Percentiles rank a stretch among this genome's conserved stretches.
Evolutionary conservation across 2,113 vertebrate species (phyloP).

Genomic region (Spilogale gracilis): DNA sequence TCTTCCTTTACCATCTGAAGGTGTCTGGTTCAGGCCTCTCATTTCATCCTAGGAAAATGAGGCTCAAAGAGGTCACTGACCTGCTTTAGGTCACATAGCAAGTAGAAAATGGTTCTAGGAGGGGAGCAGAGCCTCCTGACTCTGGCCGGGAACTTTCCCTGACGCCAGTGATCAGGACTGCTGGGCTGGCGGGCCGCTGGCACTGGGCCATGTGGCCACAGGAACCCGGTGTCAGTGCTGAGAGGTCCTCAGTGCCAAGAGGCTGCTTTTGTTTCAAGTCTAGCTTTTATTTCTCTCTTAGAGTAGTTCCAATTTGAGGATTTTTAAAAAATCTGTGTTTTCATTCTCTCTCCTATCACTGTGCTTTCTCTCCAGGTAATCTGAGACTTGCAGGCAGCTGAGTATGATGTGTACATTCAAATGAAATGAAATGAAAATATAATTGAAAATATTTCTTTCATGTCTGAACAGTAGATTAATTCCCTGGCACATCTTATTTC

Average conservation of each 20-base stretch:
- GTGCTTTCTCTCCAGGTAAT: conserved; percentile 34
- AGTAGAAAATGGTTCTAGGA: background rate
- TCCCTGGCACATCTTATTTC: background rate
- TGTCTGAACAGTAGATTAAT: conserved; percentile 53
- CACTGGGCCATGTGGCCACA: rapidly evolving
- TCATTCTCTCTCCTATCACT: conserved; percentile 14
- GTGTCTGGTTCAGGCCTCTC: background rate
- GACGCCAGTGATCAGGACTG: background rate
- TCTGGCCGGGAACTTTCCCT: background rate
- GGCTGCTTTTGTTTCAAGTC: conserved; percentile 1
- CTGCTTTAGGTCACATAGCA: background rate
- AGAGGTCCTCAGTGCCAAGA: background rate
- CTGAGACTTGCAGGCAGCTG: conserved; percentile 19
- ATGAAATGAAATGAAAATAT: conserved; percentile 64
- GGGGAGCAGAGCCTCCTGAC: background rate
- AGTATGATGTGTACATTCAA: conserved; percentile 5
- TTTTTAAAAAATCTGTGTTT: background rate
- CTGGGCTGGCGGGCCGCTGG: rapidly evolving
- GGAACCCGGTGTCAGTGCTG: background rate
- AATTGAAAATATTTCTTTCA: conserved; percentile 62
- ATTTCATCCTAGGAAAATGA: background rate
- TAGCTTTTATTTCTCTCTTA: conserved; percentile 51
- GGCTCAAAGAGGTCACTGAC: background rate
- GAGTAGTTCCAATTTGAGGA: conserved; percentile 27
- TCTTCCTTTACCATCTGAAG: background rate